A percentile compares a stretch with the other conserved stretches of the same genome.
Conservation (phyloP, 2,797 vertebrate genomes). For the Lepilemur ruficaudatus region DNA sequence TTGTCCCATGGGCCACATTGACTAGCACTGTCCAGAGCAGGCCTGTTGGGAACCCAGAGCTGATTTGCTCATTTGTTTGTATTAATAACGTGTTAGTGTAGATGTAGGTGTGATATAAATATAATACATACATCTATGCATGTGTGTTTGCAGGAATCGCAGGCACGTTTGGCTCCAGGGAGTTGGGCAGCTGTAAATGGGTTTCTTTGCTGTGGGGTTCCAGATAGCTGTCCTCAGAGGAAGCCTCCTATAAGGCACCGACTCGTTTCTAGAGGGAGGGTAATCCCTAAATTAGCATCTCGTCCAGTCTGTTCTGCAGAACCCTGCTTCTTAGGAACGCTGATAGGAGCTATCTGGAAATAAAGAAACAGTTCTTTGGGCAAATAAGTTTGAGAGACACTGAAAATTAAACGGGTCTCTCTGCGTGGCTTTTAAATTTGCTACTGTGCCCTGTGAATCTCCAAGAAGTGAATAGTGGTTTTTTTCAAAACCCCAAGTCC, state of each 20-base stretch:
- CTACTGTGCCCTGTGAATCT: not conserved
- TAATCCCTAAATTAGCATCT: not conserved
- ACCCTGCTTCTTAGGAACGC: not conserved
- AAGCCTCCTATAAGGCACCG: not conserved
- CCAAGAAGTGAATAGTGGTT: not conserved
- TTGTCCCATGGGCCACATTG: accelerated
- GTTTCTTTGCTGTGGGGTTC: not conserved
- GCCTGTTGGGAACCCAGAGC: not conserved
- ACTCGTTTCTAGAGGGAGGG: not conserved
- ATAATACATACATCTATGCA: not conserved
- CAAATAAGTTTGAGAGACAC: not conserved
- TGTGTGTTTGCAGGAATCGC: not conserved
- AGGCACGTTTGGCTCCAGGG: not conserved
- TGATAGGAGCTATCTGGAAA: not conserved
- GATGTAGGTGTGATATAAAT: not conserved
- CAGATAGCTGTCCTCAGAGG: not conserved
- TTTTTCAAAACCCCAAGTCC: not conserved
- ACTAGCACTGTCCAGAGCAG: not conserved
- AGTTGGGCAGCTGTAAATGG: not conserved
- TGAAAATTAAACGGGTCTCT: not conserved
- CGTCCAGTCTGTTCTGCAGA: not conserved
- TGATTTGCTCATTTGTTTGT: not conserved
- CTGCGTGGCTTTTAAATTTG: not conserved
- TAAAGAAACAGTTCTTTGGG: not conserved
- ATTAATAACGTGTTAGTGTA: not conserved